Evolutionary conservation across 2,113 vertebrate genomes (phyloP).

Genomic region (Ancistrus triradiatus): DNA sequence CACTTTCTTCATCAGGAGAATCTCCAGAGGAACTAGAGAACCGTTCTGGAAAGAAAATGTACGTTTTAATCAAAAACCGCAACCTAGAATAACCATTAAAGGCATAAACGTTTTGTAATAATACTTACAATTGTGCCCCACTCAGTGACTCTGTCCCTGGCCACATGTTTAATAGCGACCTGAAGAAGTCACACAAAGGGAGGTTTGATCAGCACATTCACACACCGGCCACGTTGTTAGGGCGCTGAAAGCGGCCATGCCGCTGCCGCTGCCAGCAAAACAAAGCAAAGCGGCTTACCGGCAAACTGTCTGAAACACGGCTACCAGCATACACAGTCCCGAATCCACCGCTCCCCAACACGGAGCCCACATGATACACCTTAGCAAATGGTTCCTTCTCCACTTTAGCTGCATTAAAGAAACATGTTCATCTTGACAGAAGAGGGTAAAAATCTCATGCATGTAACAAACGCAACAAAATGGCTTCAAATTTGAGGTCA

Average conservation of each 20-base stretch:
- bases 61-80: background rate
- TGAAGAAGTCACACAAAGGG: constrained; percentile 41
- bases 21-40: constrained; percentile 86
- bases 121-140: constrained; percentile 88
- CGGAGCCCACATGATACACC: constrained; percentile 90
- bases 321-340: constrained; percentile 90
- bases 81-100: background rate
- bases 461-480: constrained; percentile 27
- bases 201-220: background rate
- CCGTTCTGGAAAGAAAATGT: constrained; percentile 68
- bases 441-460: background rate
- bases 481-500: constrained; percentile 36
- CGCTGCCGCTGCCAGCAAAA: constrained; percentile 37
- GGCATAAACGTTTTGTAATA: too few species aligned
- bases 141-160: constrained; percentile 89
- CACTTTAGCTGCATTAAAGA: constrained; percentile 72
- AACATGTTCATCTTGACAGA: background rate
- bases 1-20: constrained; percentile 91
- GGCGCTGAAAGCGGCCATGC: constrained; percentile 35
- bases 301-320: constrained; percentile 84
- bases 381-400: constrained; percentile 92
- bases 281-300: constrained; percentile 71
- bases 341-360: constrained; percentile 91
- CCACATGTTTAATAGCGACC: constrained; percentile 93
- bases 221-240: constrained; percentile 18